Evolutionary conservation across 2,888 invertebrate genomes (phyloP).

Genomic region (Andrena fulva): DNA sequence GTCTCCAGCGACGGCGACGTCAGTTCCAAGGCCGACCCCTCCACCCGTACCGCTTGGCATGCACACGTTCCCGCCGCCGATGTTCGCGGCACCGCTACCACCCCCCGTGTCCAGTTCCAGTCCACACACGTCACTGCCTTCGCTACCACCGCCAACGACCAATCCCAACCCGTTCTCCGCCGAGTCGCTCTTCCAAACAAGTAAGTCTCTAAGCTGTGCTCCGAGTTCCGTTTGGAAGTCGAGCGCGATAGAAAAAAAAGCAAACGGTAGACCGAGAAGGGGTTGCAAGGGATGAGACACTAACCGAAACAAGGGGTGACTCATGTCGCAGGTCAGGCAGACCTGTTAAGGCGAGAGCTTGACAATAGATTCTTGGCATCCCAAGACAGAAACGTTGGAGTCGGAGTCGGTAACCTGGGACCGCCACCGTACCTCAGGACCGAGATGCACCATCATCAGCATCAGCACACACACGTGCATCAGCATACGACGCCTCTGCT

Average conservation of each 20-base stretch:
- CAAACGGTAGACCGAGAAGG: background rate
- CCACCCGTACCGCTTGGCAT: slow-evolving; percentile 86
- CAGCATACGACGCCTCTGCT: slow-evolving; percentile 91
- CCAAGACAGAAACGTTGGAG: slow-evolving; percentile 88
- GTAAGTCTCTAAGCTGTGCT: slow-evolving; percentile 86
- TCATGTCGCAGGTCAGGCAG: slow-evolving; percentile 89
- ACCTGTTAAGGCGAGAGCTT: slow-evolving; percentile 94
- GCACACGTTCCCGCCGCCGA: slow-evolving; percentile 88
- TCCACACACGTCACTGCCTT: slow-evolving; percentile 82
- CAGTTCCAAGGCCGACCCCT: slow-evolving; percentile 86
- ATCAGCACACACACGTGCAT: slow-evolving; percentile 96
- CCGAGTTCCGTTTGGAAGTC: slow-evolving; percentile 1
- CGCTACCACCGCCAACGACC: slow-evolving; percentile 84
- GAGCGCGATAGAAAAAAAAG: background rate
- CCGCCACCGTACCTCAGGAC: slow-evolving; percentile 90
- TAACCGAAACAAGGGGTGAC: slow-evolving; percentile 79
- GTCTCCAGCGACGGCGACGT: slow-evolving; percentile 85
- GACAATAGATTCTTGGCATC: slow-evolving; percentile 96
- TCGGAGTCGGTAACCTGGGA: slow-evolving; percentile 85
- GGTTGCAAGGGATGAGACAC: slow-evolving; percentile 39
- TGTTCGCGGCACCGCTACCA: slow-evolving; percentile 89
- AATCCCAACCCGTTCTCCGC: slow-evolving; percentile 95
- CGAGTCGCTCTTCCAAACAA: slow-evolving; percentile 94
- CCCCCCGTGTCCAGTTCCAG: slow-evolving; percentile 84
- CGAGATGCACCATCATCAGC: slow-evolving; percentile 97